A percentile compares a stretch with the other conserved stretches of the same genome.
Conservation (phyloP, 2,888 invertebrate species). For the Alloplasta piceator region DNA sequence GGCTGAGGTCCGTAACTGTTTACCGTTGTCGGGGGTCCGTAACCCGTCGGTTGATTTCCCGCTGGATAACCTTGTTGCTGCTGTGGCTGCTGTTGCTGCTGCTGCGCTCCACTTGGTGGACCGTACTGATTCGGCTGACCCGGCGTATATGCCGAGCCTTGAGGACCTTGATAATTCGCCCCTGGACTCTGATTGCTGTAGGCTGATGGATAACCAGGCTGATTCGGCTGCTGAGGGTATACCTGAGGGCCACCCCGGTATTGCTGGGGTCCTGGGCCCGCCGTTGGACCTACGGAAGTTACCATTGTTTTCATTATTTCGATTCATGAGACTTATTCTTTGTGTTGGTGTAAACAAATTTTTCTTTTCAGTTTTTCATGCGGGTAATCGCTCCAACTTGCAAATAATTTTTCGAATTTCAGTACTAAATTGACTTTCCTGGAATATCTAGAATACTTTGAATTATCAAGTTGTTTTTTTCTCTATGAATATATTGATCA, state of each 20-base stretch:
- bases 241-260: constrained; percentile 85
- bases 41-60: constrained; percentile 84
- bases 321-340: too few species aligned
- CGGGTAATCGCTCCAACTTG: too few species aligned
- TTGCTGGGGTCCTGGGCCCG: constrained; percentile 85
- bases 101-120: constrained; percentile 86
- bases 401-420: neutral
- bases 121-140: constrained; percentile 87
- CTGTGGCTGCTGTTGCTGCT: constrained; percentile 82
- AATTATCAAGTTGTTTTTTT: too few species aligned
- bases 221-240: constrained; percentile 88
- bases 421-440: neutral
- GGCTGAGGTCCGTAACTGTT: constrained; percentile 82
- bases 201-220: constrained; percentile 86
- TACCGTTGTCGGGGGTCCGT: constrained; percentile 80
- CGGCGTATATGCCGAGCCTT: constrained; percentile 82
- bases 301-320: neutral
- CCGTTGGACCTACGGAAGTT: constrained; percentile 82
- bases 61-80: constrained; percentile 88
- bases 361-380: too few species aligned
- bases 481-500: constrained; percentile 5
- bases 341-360: too few species aligned
- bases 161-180: constrained; percentile 88
- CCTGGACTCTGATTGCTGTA: constrained; percentile 85
- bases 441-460: too few species aligned